Evolutionary conservation across 2,113 vertebrate species (phyloP).

Genomic region (Bagarius yarrelli): DNA sequence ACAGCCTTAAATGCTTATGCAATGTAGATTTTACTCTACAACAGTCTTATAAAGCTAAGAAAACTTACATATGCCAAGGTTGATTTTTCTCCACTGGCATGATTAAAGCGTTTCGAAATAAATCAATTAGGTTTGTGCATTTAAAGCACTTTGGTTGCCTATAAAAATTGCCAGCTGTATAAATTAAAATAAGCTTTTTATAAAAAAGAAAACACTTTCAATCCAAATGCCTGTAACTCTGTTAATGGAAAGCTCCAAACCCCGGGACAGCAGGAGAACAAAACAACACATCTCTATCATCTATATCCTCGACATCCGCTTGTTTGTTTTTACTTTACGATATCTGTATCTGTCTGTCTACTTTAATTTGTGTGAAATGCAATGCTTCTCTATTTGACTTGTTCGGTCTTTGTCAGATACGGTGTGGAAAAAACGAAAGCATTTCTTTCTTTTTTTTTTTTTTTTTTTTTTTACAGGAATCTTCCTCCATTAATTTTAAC

Average conservation of each 20-base stretch:
- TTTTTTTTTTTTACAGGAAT: conserved; percentile 6
- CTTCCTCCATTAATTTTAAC: conserved; percentile 15
- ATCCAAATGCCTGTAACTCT: not conserved
- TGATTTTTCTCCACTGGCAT: not conserved
- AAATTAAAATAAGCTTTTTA: not conserved
- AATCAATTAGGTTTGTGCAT: not conserved
- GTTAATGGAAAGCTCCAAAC: not conserved
- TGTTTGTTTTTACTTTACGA: not conserved
- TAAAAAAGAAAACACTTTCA: not conserved
- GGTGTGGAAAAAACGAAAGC: conserved; percentile 12
- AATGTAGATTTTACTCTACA: not conserved
- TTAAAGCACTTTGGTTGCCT: not conserved
- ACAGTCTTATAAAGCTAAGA: not conserved
- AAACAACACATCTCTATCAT: not conserved
- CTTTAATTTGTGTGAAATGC: not conserved
- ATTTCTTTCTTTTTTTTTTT: too few species aligned
- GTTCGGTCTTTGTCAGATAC: not conserved
- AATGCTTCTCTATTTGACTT: conserved; percentile 7
- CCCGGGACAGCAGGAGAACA: not conserved
- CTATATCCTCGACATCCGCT: not conserved
- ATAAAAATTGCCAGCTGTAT: not conserved
- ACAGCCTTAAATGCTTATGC: not conserved
- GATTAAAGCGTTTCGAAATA: not conserved
- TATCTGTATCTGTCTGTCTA: not conserved
- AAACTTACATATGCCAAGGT: not conserved